Percentiles rank a stretch among this genome's conserved stretches.
Evolutionary conservation across 1,140 invertebrate species (phyloP).

Genomic region (Neodiprion pinetum): DNA sequence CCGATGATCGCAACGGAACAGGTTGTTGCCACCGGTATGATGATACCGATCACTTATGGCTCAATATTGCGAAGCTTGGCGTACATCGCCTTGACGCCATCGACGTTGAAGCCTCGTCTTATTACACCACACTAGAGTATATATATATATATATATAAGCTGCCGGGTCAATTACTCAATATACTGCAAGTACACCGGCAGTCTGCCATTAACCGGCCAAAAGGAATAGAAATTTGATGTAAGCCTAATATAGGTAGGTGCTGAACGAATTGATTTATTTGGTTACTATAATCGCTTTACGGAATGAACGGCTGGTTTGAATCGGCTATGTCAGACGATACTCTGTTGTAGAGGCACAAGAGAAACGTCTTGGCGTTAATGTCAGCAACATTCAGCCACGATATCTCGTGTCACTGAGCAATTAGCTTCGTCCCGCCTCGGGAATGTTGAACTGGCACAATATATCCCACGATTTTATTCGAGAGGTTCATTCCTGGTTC

Average conservation of each 20-base stretch:
- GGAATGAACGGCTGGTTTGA: not conserved
- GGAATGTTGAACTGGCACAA: not conserved
- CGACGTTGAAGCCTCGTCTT: not conserved
- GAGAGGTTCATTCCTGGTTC: not conserved
- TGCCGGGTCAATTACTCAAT: not conserved
- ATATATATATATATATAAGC: no score
- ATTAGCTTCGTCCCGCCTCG: not conserved
- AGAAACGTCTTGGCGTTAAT: not conserved
- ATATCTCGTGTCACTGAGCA: not conserved
- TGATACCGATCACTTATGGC: not conserved
- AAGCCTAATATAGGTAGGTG: no score
- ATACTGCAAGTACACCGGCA: no score
- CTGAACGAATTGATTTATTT: not conserved
- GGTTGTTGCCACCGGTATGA: not conserved
- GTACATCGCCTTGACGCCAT: not conserved
- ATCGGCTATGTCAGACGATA: not conserved
- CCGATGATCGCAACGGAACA: not conserved
- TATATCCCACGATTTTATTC: not conserved
- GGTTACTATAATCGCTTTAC: constrained; percentile 4
- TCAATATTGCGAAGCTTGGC: not conserved
- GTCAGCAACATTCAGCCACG: not conserved
- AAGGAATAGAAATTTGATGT: no score
- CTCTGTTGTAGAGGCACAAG: not conserved
- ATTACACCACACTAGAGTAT: not conserved
- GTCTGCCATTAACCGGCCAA: no score